A percentile compares a stretch with the other conserved stretches of the same genome.
phyloP scores from a whole-genome alignment of 64 coral and sea anemone genomes.

The Orbicella faveolata region DNA sequence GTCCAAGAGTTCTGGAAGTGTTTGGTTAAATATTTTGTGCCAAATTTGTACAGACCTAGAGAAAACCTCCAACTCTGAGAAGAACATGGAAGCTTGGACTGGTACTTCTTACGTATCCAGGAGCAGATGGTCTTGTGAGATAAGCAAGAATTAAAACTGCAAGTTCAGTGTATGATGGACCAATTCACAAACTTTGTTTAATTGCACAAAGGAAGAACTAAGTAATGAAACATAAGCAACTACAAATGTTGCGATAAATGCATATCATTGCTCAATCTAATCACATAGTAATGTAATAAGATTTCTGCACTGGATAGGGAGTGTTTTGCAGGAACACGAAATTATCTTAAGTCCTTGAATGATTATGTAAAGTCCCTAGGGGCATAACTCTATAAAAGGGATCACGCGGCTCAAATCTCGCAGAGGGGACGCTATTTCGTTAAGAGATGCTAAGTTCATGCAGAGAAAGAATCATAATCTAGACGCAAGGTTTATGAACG shows the following conservation, averaged over 20 bases:
- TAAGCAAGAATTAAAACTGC: constrained; percentile 35
- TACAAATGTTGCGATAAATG: not conserved
- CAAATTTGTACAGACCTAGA: too few species aligned
- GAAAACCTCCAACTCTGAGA: not conserved
- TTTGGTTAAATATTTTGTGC: too few species aligned
- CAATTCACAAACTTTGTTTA: constrained; percentile 31
- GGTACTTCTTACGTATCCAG: constrained; percentile 6
- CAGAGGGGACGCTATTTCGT: too few species aligned
- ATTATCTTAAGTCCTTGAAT: not conserved
- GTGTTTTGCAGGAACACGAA: not conserved
- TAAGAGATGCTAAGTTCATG: too few species aligned
- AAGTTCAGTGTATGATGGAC: constrained; percentile 8
- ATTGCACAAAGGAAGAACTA: constrained; percentile 49
- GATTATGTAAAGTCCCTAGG: not conserved
- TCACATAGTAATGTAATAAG: not conserved
- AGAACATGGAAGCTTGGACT: not conserved
- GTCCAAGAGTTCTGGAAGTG: too few species aligned
- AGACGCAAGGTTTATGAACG: too few species aligned
- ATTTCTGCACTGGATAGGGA: not conserved
- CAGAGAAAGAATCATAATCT: too few species aligned
- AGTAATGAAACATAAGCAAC: not conserved
- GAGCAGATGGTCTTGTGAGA: constrained; percentile 24
- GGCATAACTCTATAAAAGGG: too few species aligned
- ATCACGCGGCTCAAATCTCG: too few species aligned
- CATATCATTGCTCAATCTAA: constrained; percentile 10